Percentiles rank a stretch among this genome's conserved stretches.
phyloP scores from a whole-genome alignment of 2,113 vertebrate species.

The Paedocypris sp. region DNA sequence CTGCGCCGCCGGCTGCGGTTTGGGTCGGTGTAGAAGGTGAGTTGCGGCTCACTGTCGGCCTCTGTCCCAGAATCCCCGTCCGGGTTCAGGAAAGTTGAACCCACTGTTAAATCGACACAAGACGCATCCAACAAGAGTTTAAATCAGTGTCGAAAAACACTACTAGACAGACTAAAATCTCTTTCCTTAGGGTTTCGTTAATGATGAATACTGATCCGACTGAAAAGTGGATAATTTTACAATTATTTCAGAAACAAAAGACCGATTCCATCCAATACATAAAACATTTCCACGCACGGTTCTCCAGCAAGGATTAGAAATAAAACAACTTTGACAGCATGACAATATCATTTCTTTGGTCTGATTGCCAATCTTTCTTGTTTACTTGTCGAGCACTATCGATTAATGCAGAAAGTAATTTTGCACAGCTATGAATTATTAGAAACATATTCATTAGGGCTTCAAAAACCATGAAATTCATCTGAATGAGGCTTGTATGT shows the following conservation, averaged over 20 bases:
- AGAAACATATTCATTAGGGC: slow-evolving; percentile 6
- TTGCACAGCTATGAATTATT: slow-evolving; percentile 16
- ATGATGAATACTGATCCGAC: not conserved
- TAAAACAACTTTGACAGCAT: slow-evolving; percentile 11
- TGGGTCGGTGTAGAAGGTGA: slow-evolving; percentile 96
- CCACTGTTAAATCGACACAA: slow-evolving; percentile 67
- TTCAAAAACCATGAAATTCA: not conserved
- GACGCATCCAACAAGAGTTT: slow-evolving; percentile 33
- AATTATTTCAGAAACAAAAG: not conserved
- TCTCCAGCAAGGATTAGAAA: slow-evolving; percentile 6
- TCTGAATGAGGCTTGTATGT: not conserved
- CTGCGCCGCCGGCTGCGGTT: slow-evolving; percentile 87
- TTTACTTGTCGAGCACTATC: slow-evolving; percentile 7
- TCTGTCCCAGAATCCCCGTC: slow-evolving; percentile 92
- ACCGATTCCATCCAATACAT: not conserved
- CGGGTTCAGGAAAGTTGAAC: slow-evolving; percentile 93
- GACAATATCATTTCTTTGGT: not conserved
- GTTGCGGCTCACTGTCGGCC: slow-evolving; percentile 92
- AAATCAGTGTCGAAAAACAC: too few relatives aligned
- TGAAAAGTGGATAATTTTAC: not conserved
- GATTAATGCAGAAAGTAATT: slow-evolving; percentile 12
- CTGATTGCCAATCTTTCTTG: slow-evolving; percentile 18
- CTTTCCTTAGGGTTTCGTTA: not conserved
- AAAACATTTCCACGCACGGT: not conserved
- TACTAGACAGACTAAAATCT: not conserved